Conservation (phyloP, 2,797 vertebrate species). For the Microhierax caerulescens region DNA sequence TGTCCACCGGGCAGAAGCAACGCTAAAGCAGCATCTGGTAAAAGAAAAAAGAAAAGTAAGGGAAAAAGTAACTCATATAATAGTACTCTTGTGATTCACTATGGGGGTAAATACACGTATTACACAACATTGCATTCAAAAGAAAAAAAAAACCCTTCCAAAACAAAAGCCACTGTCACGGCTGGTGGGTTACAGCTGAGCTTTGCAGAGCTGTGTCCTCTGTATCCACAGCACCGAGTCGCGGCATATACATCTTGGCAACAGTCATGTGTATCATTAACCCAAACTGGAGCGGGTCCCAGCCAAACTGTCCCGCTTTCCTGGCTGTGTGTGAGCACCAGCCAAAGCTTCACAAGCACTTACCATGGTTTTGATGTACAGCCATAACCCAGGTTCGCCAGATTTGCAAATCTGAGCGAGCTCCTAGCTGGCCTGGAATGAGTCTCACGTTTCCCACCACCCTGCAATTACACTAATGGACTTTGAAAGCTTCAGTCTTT, state of each 20-base stretch:
- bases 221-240: background rate
- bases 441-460: background rate
- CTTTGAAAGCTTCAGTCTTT: constrained; percentile 43
- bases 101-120: background rate
- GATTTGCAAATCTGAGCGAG: background rate
- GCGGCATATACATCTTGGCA: fast-evolving
- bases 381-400: background rate
- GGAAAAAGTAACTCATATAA: background rate
- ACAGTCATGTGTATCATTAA: background rate
- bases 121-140: background rate
- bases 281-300: background rate
- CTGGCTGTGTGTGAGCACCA: background rate
- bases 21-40: background rate
- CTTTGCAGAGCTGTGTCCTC: background rate
- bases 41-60: background rate
- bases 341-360: background rate
- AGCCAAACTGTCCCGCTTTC: background rate
- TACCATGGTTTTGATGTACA: background rate
- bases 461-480: background rate
- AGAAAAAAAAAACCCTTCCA: background rate
- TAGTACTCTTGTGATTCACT: background rate
- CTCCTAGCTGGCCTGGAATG: background rate
- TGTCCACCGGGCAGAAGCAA: background rate
- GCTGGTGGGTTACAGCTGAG: background rate
- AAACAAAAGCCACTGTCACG: background rate